Evolutionary conservation across 2,113 vertebrate species (phyloP), one percentile per base, ranked within the genome.

Genomic region (Isurus oxyrinchus): DNA sequence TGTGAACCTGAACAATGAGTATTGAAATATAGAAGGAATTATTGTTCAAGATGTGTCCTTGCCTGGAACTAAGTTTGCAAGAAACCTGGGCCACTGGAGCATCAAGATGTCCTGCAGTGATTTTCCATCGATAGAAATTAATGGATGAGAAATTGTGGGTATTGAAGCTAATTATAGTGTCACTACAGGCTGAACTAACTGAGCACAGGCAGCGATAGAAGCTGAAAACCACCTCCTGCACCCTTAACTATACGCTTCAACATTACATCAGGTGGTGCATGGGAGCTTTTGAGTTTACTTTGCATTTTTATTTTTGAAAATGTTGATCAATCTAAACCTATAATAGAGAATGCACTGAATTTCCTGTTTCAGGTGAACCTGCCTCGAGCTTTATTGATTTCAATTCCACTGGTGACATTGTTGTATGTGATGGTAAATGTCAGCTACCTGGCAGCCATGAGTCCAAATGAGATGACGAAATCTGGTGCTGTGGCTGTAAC

Each of bases 381-480:
- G 81, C 98, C 98, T 27, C 97, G 98, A 97, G 98, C 98, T 0
- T 55, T 99, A 96, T 97, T 98, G 96, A 98, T 99, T 76, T 98
- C 98, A 96, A 98, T 99, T 96, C 98, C 98, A 91, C 96, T 98
- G 97, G 99, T 99, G 97, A 99, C 98, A 0, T 96, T 97, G 96
- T 97, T 99, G 63, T 99, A 99, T 86, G 84, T 99, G 97, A 97
- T 99, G 97, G 98, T 99, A 67, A 99, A 99, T 0, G 90, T 99
- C 96, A 99, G 99, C 97, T 99, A 99, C 97, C 97, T 99, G 96
- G 98, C 98, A 1, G 98, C 98, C 67, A 98, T 99, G 98, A 98
- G 97, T 0, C 98, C 99, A 0, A 96, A 69, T 61, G 99, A 99
- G 96, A 97, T 99, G 94, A 97, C 98, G 86, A 97, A 98, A 72